Evolutionary conservation across 2,113 vertebrate species (phyloP), one percentile per base, ranked within the genome.

Genomic region (Desmodus rotundus): DNA sequence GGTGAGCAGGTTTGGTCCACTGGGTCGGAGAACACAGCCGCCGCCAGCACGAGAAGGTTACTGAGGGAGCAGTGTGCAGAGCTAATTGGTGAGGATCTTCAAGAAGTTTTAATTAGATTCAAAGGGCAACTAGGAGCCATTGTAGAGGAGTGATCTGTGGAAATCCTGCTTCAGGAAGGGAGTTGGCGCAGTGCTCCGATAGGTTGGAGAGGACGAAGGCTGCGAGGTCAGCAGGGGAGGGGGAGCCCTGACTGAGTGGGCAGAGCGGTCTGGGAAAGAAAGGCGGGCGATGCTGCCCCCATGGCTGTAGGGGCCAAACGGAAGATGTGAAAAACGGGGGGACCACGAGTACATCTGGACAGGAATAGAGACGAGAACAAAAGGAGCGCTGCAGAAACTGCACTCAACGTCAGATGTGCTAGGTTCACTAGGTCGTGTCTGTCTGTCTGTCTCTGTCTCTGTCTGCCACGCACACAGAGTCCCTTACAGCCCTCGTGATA

Each of bases 41-140:
- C 56, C 14, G 6, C 45, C 65, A 3, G 33, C 74, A 2, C 1
- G 31, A 33, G 38, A 58, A 68, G 36, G 54, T 54, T 65, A 50
- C 78, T 82, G 4, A 70, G 73, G 47, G 77, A 89, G 84, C 56
- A 12, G 65, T 28, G 2, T 24, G 67, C 65, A 22, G 67, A 95
- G 78, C 72, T 95, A 92, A 93, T 90, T 95, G 78, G 93, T 80
- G 84, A 93, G 85, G 67, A 17, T 92, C 89, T 85, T 86, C 82
- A 95, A 85, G 85, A 96, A 97, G 95, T 95, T 97, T 97, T 97
- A 90, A 95, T 95, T 95, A 81, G 81, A 95, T 70, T 90, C 45
- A 41, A 96, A 91, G 74, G 87, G 85, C 95, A 97, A 92, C 95
- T 95, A 92, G 45, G 81, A 95, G 85, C 52, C 72, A 70, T 36